Evolutionary conservation across 2,888 invertebrate species (phyloP), one percentile per base, ranked within the genome.

Genomic region (Tenthredo mesomela): DNA sequence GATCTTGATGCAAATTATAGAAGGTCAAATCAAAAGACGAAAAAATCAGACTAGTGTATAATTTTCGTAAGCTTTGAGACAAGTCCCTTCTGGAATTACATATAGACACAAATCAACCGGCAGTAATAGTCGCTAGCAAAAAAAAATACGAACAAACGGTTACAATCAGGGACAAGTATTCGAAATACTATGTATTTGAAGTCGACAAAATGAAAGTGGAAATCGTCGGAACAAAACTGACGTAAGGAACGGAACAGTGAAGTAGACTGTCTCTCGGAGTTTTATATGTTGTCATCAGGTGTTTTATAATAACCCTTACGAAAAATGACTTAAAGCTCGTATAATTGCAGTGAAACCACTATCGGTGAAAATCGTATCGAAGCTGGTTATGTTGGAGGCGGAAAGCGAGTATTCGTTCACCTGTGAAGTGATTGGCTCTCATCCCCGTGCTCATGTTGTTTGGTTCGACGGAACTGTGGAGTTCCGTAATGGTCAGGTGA

Each of bases 381-480:
- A 97, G 93, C 97, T 97, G 84, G 94, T 94, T 90, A 95, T 96
- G 89, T 94, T 98, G 94, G 96, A 97, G 85, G 97, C 98, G 12
- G 96, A 96, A 89, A 95, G 96, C 91, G 96, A 96, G 90, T 97
- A 97, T 92, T 96, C 96, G 90, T 94, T 98, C 89, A 95, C 96
- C 85, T 98, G 98, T 93, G 96, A 96, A 91, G 96, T 97, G 78
- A 95, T 96, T 88, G 98, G 98, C 71, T 98, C 98, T 85, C 95
- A 98, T 90, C 98, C 98, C 40, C 96, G 96, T 88, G 98, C 98
- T 50, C 95, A 96, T 89, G 96, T 98, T 91, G 95, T 96, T 85
- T 98, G 98, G 98, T 96, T 96, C 91, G 96, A 97, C 92, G 97
- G 97, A 92, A 97, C 96, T 93, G 94, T 96, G 88, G 95, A 95